A percentile compares a stretch with the other conserved stretches of the same genome.
Evolutionary conservation across 2,888 invertebrate species (phyloP).

Genomic region (Gastracanthus pulcherrimus): DNA sequence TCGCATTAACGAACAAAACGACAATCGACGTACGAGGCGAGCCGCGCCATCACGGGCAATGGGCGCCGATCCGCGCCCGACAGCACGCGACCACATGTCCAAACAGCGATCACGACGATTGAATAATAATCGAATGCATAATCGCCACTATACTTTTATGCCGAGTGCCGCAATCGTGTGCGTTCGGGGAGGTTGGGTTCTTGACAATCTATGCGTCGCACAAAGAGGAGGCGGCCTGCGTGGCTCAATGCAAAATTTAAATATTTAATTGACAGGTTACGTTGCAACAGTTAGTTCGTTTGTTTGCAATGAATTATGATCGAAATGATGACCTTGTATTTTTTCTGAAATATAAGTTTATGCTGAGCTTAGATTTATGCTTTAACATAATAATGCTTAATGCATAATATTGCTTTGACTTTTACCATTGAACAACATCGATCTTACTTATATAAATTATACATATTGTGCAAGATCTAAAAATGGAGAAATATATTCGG

Average conservation of each 20-base stretch:
- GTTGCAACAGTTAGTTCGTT: not conserved
- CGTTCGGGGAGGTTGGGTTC: slow-evolving; percentile 1
- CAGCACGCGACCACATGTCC: slow-evolving; percentile 71
- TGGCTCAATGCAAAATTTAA: not conserved
- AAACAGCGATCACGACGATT: slow-evolving; percentile 64
- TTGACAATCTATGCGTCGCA: slow-evolving; percentile 5
- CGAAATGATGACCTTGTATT: too few species aligned
- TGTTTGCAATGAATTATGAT: too few species aligned
- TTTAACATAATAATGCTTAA: too few species aligned
- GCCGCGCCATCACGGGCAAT: slow-evolving; percentile 67
- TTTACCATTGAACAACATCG: too few species aligned
- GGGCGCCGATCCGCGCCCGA: slow-evolving; percentile 58
- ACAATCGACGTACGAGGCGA: slow-evolving; percentile 73
- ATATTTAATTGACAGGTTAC: not conserved
- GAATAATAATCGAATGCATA: slow-evolving; percentile 30
- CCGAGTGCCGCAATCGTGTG: not conserved
- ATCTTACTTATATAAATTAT: too few species aligned
- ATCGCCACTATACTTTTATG: slow-evolving; percentile 18
- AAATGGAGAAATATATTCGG: too few species aligned
- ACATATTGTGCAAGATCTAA: too few species aligned
- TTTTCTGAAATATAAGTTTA: too few species aligned
- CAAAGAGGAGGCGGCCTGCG: not conserved
- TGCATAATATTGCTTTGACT: too few species aligned
- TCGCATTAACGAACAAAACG: slow-evolving; percentile 75
- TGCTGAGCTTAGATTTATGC: too few species aligned